These are phyloP conservation scores for Parus major DNA, from an alignment of 2,113 vertebrate species.

Conservation along the genomic window DNA sequence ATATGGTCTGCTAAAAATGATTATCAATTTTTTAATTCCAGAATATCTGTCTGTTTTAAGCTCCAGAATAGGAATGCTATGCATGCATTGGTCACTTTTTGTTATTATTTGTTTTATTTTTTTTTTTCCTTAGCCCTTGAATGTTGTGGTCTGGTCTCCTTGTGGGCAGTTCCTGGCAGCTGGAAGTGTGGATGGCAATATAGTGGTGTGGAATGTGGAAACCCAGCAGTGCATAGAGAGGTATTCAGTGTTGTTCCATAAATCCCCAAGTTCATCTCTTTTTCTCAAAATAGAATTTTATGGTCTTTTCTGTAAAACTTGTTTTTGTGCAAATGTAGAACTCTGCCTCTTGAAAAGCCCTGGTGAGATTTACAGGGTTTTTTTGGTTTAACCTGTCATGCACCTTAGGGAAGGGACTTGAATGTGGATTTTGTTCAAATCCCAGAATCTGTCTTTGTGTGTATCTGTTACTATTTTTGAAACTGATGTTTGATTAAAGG, in stretches of 20 bases:
- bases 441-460: not conserved
- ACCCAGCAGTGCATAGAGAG: conserved; percentile 87
- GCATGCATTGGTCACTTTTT: not conserved
- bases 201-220: conserved; percentile 86
- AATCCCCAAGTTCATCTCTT: not conserved
- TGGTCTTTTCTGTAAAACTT: not conserved
- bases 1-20: not conserved
- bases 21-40: not conserved
- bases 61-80: not conserved
- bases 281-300: not conserved
- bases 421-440: not conserved
- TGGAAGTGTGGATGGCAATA: conserved; percentile 82
- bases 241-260: conserved; percentile 63
- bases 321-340: not conserved
- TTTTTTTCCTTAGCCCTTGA: conserved; percentile 79
- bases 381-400: not conserved
- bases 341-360: not conserved
- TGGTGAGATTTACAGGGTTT: not conserved
- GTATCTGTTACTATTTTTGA: not conserved
- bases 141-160: conserved; percentile 90
- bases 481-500: not conserved
- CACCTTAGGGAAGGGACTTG: not conserved
- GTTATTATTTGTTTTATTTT: not conserved
- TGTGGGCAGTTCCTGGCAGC: conserved; percentile 88
- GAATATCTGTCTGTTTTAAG: not conserved